Percentiles rank a stretch among this genome's conserved stretches.
Conservation (phyloP, 2,797 vertebrate species). For the Malurus leucopterus region DNA sequence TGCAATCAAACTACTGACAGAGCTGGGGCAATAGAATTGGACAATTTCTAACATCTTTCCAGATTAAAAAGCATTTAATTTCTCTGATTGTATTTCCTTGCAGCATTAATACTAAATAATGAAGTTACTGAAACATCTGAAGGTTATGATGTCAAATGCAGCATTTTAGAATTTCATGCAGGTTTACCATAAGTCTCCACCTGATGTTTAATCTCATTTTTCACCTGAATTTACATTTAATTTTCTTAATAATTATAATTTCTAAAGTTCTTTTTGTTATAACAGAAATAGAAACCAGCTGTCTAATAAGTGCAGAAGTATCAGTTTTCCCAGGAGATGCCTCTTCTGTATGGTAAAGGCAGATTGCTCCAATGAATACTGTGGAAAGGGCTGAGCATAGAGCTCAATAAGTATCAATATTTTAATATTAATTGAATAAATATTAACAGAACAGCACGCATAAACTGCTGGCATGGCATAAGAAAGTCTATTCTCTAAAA, state of each 20-base stretch:
- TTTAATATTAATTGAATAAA: background rate
- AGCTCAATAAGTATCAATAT: background rate
- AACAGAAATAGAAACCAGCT: background rate
- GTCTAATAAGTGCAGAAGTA: background rate
- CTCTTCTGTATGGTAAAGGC: background rate
- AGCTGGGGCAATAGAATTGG: background rate
- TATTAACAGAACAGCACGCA: background rate
- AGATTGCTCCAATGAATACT: background rate
- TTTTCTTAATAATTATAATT: background rate
- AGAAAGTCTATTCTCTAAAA: background rate
- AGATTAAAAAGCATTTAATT: background rate
- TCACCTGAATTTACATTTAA: background rate
- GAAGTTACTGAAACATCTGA: conserved; percentile 7
- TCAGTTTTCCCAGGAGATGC: background rate
- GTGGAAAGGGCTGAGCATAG: background rate
- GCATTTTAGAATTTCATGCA: background rate
- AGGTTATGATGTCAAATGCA: background rate
- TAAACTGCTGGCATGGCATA: background rate
- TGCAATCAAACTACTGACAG: background rate
- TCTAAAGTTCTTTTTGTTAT: background rate
- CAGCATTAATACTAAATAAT: background rate
- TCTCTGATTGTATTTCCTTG: background rate
- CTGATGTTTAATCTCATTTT: background rate
- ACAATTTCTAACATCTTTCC: background rate
- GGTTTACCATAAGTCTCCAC: background rate